Base-by-base conservation (phyloP, 1,140 invertebrate species). In the Fopius arisanus region DNA sequence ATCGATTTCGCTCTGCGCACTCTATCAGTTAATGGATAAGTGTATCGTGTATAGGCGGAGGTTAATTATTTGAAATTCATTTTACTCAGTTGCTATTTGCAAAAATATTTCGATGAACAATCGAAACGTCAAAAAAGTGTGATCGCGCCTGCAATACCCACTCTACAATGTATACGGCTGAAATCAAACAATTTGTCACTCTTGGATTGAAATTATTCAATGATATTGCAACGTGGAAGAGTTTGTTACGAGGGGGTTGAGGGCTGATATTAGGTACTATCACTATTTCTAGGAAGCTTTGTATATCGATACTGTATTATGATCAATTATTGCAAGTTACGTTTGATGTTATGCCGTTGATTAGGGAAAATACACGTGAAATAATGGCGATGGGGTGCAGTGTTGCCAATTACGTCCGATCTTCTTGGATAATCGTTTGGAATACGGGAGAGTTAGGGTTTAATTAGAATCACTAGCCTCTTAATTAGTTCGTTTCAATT, bases 221-320 rank as follows among this genome's bases (percentile, higher is more conserved):
- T 37, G 14, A 48, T 43, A 48, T 26, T 40, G 41, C 40, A 31
- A 14, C 6, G n/a, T 14, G 10, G 67, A 43, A 37, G n/a, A 41
- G 19, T 33, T 23, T 72, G 63, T 71, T 66, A 62, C 28, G 54
- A 40, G 65, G 69, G n/a, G 67, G 33, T 29, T 67, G 31, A 68
- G 68, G 70, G 72, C 33, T 77, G 74, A 72, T 77, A 70, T 70
- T 63, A 67, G 66, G 72, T 77, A 75, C 67, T 75, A 51, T 74
- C 85, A 82, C 81, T 83, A 84, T 82, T 84, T 86, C 80, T 87
- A 85, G 83, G 85, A 86, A 87, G 84, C 82, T 86, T 86, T 85
- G 82, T 82, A 82, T 80, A 80, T 80, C 71, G 73, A 77, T 76
- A 77, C 74, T 79, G 72, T 78, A 79, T 80, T 79, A 80, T 75